These are phyloP conservation scores for Heliothis peltigera DNA, from an alignment of 2,888 invertebrate genomes.

Conservation along the genomic window DNA sequence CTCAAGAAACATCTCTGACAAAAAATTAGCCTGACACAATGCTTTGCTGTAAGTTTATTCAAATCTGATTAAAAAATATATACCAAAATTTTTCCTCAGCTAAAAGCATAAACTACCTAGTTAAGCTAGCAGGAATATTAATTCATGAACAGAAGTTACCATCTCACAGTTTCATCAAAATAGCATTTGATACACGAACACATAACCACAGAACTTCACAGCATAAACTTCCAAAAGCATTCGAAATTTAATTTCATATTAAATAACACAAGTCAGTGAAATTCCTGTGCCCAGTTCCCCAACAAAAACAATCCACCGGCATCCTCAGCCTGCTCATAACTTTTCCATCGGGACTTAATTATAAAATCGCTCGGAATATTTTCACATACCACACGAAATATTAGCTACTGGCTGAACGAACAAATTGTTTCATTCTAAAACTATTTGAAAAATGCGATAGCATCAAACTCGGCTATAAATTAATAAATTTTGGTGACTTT, in stretches of 20 bases:
- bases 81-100: too few species aligned
- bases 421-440: constrained; percentile 83
- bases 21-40: too few species aligned
- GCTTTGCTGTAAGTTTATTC: too few species aligned
- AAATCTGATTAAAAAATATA: too few species aligned
- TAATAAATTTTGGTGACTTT: constrained; percentile 82
- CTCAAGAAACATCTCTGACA: too few species aligned
- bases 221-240: constrained; percentile 24
- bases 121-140: too few species aligned
- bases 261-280: constrained; percentile 31
- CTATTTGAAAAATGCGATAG: constrained; percentile 77
- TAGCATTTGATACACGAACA: background rate
- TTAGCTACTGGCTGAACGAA: constrained; percentile 70
- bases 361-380: constrained; percentile 77
- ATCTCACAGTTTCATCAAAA: too few species aligned
- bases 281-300: constrained; percentile 35
- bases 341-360: constrained; percentile 70
- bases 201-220: constrained; percentile 5
- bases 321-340: constrained; percentile 42
- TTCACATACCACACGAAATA: constrained; percentile 58
- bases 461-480: constrained; percentile 72
- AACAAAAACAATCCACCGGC: constrained; percentile 51
- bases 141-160: too few species aligned
- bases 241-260: constrained; percentile 30
- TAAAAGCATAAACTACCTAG: too few species aligned